phyloP scores from a whole-genome alignment of 1,140 invertebrate genomes.

The Scaptomyza graminum region DNA sequence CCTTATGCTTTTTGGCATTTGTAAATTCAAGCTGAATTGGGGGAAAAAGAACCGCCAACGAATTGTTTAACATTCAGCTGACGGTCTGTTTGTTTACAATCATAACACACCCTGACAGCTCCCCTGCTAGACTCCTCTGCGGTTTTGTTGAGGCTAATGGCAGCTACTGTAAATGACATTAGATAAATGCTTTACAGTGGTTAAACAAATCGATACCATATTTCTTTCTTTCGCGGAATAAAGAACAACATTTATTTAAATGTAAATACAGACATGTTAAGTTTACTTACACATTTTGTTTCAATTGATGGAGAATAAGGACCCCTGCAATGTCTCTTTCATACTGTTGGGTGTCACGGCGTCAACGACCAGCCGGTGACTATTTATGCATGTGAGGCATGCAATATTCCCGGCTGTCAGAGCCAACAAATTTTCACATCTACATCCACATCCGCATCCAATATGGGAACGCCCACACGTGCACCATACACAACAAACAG shows the following conservation, averaged over 20 bases:
- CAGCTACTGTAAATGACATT: conserved; percentile 44
- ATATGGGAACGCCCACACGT: conserved; percentile 10
- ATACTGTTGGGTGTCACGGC: conserved; percentile 1
- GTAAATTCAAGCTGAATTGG: conserved; percentile 18
- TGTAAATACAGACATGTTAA: background rate
- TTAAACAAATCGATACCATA: conserved; percentile 6
- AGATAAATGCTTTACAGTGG: conserved; percentile 35
- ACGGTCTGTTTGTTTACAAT: conserved; percentile 52
- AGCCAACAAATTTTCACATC: conserved; percentile 17
- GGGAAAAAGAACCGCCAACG: background rate
- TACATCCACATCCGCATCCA: background rate
- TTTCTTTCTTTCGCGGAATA: background rate
- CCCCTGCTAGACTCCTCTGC: background rate
- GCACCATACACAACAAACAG: background rate
- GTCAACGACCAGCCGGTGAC: conserved; percentile 13
- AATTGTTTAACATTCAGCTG: conserved; percentile 46
- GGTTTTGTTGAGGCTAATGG: conserved; percentile 35
- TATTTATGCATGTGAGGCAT: conserved; percentile 33
- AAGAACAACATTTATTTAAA: background rate
- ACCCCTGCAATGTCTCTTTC: too few species aligned
- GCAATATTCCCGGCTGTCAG: conserved; percentile 19
- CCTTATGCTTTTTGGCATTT: conserved; percentile 29
- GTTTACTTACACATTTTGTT: background rate
- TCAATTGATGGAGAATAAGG: background rate
- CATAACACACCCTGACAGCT: background rate